Percentiles rank a stretch among this genome's conserved stretches.
Conservation (phyloP, 2,797 vertebrate species). For the Platyrinchus mystaceus region DNA sequence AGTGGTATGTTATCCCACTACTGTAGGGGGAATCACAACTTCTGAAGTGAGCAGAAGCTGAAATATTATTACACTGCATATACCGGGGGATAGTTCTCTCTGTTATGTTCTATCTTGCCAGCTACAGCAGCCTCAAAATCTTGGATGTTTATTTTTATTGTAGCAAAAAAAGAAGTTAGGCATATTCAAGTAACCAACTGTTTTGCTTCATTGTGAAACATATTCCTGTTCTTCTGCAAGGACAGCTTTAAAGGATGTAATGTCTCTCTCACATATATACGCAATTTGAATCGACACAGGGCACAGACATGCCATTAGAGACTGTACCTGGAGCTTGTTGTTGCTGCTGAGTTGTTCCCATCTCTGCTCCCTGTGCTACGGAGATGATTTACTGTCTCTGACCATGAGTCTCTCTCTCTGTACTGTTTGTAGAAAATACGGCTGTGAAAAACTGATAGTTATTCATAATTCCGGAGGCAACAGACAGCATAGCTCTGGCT, state of each 20-base stretch:
- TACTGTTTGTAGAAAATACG: neutral
- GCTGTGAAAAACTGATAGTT: neutral
- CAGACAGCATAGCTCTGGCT: neutral
- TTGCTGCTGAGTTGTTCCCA: neutral
- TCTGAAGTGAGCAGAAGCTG: slow-evolving; percentile 10
- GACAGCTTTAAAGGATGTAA: neutral
- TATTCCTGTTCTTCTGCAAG: neutral
- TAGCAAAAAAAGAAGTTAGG: neutral
- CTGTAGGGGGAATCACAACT: neutral
- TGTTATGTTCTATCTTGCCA: neutral
- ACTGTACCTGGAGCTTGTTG: neutral
- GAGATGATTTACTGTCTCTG: neutral
- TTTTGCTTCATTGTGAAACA: neutral
- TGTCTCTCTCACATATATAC: neutral
- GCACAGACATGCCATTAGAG: neutral
- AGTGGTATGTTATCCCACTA: neutral
- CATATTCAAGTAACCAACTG: neutral
- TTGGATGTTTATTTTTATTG: neutral
- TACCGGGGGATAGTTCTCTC: neutral
- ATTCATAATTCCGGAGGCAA: neutral
- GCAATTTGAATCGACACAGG: neutral
- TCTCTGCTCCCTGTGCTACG: neutral
- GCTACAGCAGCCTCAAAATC: neutral
- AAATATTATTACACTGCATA: neutral
- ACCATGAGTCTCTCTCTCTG: neutral